Conservation (phyloP, 2,888 invertebrate species). For the Scaptomyza caliginosa region DNA sequence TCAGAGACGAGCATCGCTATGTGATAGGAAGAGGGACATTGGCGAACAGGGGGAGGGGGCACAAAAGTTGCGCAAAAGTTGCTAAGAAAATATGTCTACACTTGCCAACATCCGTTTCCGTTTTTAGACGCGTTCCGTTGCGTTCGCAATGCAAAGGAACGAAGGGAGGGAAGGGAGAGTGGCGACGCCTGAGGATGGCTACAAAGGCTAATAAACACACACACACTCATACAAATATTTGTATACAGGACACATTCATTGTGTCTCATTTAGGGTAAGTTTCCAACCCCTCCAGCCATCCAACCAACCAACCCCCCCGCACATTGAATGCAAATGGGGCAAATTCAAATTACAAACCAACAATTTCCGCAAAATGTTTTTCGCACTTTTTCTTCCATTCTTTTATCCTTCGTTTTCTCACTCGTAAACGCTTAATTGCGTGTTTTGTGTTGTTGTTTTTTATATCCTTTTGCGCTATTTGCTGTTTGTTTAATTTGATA, state of each 20-base stretch:
- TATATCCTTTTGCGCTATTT: constrained; percentile 19
- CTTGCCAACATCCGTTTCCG: constrained; percentile 73
- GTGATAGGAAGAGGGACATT: neutral
- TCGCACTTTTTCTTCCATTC: constrained; percentile 24
- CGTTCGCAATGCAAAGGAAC: neutral
- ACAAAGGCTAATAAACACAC: constrained; percentile 55
- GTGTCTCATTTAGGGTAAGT: constrained; percentile 54
- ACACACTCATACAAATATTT: constrained; percentile 3
- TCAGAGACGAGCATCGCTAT: neutral
- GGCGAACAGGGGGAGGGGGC: neutral
- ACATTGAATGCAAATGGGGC: constrained; percentile 64
- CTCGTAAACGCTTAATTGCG: constrained; percentile 47
- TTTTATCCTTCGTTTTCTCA: neutral
- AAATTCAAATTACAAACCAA: constrained; percentile 70
- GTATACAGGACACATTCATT: constrained; percentile 58
- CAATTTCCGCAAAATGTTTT: constrained; percentile 64
- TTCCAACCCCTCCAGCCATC: neutral
- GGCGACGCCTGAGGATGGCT: constrained; percentile 30
- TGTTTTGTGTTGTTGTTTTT: constrained; percentile 14
- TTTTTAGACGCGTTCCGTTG: constrained; percentile 43
- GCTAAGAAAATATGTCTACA: constrained; percentile 72
- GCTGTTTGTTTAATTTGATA: constrained; percentile 41
- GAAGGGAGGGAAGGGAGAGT: constrained; percentile 22
- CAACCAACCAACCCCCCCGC: constrained; percentile 3
- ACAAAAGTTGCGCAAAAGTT: constrained; percentile 44